Conservation (phyloP, 1,140 invertebrate genomes). For the Conus betulinus region DNA sequence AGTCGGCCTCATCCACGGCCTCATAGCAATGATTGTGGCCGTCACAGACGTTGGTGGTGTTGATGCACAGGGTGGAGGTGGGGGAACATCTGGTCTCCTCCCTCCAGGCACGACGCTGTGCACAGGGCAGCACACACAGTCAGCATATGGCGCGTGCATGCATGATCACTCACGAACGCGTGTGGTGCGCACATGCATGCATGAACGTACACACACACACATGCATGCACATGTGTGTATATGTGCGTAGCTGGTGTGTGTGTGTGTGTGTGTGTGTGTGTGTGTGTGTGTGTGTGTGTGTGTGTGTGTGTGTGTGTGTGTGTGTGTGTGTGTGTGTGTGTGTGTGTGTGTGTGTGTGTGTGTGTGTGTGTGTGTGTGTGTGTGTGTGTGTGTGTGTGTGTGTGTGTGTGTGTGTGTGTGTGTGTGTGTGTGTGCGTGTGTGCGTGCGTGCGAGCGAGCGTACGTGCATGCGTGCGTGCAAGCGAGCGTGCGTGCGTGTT, state of each 20-base stretch:
- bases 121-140: background rate
- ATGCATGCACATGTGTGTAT: background rate
- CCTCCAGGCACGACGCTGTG: constrained; percentile 51
- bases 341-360: no score
- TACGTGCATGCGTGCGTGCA: no score
- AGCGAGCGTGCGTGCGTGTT: no score
- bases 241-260: background rate
- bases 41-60: constrained; percentile 68
- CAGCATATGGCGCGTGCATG: background rate
- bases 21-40: constrained; percentile 73
- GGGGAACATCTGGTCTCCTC: constrained; percentile 53
- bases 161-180: background rate
- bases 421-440: no score
- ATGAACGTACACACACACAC: background rate
- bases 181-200: background rate
- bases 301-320: no score
- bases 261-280: background rate
- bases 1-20: constrained; percentile 74
- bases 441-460: no score
- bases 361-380: no score
- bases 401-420: no score
- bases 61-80: constrained; percentile 70
- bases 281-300: background rate
- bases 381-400: no score
- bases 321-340: background rate